Evolutionary conservation across 2,797 vertebrate species (phyloP).

Genomic region (Salmo trutta): DNA sequence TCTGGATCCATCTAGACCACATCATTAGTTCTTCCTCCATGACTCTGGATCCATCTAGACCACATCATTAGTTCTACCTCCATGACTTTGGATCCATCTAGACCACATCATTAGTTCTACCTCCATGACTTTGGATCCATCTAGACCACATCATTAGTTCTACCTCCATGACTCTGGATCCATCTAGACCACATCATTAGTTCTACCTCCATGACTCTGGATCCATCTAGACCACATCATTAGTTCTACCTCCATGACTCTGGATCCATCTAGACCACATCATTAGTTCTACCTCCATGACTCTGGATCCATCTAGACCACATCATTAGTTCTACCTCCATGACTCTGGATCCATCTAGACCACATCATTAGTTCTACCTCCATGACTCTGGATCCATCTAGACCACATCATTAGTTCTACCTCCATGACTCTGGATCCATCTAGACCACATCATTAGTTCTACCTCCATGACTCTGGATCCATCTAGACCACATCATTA

Average conservation of each 20-base stretch:
- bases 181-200: not conserved
- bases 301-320: too few species aligned
- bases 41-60: not conserved
- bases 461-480: too few species aligned
- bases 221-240: not conserved
- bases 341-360: too few species aligned
- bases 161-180: too few species aligned
- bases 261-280: too few species aligned
- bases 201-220: not conserved
- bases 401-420: not conserved
- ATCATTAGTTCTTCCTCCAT: too few species aligned
- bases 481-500: not conserved
- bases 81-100: too few species aligned
- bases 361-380: not conserved
- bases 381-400: too few species aligned
- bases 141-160: not conserved
- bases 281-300: not conserved
- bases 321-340: not conserved
- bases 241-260: not conserved
- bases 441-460: not conserved
- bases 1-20: too few species aligned
- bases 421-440: too few species aligned
- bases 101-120: not conserved
- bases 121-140: too few species aligned
- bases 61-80: not conserved